A percentile compares a stretch with the other conserved stretches of the same genome.
These are phyloP conservation scores for Fukomys damarensis DNA, from an alignment of 2,113 vertebrate genomes.

Conservation along the genomic window DNA sequence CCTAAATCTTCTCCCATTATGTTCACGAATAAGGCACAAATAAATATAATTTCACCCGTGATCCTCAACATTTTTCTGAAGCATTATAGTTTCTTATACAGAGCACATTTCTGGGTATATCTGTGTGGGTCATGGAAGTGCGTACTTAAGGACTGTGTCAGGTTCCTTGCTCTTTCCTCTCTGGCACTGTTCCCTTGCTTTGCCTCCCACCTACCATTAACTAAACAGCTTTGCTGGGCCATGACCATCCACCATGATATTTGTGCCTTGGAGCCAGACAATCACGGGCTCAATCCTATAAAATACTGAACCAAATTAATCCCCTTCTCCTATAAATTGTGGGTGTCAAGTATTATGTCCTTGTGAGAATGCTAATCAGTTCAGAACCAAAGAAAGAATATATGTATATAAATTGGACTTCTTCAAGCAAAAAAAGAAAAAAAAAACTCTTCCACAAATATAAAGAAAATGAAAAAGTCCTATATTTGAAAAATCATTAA, in stretches of 20 bases:
- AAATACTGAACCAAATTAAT: no score
- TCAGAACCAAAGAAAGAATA: not conserved
- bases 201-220: no score
- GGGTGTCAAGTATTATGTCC: not conserved
- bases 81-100: no score
- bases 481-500: not conserved
- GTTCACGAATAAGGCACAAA: not conserved
- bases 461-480: not conserved
- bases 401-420: not conserved
- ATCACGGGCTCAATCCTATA: no score
- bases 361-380: not conserved
- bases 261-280: no score
- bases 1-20: not conserved
- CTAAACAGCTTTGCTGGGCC: no score
- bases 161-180: no score
- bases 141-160: no score
- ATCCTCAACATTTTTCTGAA: not conserved
- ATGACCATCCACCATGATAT: no score
- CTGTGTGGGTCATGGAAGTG: no score
- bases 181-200: no score
- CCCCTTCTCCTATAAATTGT: not conserved
- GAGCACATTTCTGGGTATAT: no score
- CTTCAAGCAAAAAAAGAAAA: not conserved
- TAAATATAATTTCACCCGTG: not conserved
- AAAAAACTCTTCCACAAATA: not conserved